A percentile compares a stretch with the other conserved stretches of the same genome.
Conservation (phyloP, 92 coral and sea anemone genomes). For the Heteractis magnifica region DNA sequence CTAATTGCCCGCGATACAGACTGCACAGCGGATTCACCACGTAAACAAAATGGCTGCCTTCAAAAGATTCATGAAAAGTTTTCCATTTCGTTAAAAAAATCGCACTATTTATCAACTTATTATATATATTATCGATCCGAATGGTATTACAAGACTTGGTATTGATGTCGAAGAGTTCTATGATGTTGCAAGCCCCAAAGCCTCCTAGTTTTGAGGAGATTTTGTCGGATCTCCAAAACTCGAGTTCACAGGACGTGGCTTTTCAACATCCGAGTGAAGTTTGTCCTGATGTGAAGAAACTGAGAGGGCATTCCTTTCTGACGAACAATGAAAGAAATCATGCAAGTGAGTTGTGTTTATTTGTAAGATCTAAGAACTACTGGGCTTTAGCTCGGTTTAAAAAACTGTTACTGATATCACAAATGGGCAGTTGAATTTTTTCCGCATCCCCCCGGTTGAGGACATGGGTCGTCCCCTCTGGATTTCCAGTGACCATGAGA, state of each 20-base stretch:
- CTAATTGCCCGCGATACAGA: slow-evolving; percentile 11
- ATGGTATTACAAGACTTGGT: background rate
- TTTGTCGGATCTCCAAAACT: slow-evolving; percentile 15
- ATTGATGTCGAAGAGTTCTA: slow-evolving; percentile 24
- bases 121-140: background rate
- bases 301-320: slow-evolving; percentile 11
- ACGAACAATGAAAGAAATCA: slow-evolving; percentile 15
- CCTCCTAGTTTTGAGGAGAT: slow-evolving; percentile 46
- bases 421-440: too few species aligned
- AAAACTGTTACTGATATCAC: too few species aligned
- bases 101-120: background rate
- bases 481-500: too few species aligned
- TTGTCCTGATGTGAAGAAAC: slow-evolving; percentile 21
- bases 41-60: slow-evolving; percentile 36
- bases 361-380: too few species aligned
- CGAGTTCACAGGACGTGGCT: slow-evolving; percentile 30
- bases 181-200: slow-evolving; percentile 14
- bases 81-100: background rate
- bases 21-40: slow-evolving; percentile 18
- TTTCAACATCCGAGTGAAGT: slow-evolving; percentile 34
- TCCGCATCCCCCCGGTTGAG: too few species aligned
- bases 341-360: slow-evolving; percentile 4
- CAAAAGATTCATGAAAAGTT: background rate
- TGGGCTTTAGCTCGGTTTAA: too few species aligned
- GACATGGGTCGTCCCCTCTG: too few species aligned